phyloP scores from a whole-genome alignment of 2,113 vertebrate species.

The Caranx melampygus region DNA sequence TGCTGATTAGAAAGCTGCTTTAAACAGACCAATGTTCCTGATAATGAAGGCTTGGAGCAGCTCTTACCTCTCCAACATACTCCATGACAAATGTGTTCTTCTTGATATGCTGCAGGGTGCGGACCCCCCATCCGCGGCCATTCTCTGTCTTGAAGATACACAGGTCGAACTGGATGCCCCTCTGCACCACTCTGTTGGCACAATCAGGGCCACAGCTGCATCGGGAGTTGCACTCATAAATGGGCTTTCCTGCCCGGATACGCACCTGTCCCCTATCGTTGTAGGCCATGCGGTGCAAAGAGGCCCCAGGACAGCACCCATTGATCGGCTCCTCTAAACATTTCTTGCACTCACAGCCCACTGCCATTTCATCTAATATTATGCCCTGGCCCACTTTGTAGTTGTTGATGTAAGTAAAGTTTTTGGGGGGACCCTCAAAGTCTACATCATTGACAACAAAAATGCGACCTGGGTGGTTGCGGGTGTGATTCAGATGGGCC shows the following conservation, averaged over 20 bases:
- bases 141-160: slow-evolving; percentile 93
- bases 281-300: slow-evolving; percentile 89
- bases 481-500: slow-evolving; percentile 85
- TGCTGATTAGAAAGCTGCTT: neutral
- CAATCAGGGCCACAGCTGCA: slow-evolving; percentile 89
- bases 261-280: slow-evolving; percentile 88
- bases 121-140: slow-evolving; percentile 93
- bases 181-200: slow-evolving; percentile 92
- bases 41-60: neutral
- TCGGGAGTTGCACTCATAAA: slow-evolving; percentile 92
- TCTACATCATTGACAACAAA: slow-evolving; percentile 90
- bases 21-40: too few species aligned
- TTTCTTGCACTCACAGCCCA: slow-evolving; percentile 89
- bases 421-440: slow-evolving; percentile 88
- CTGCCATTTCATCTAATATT: slow-evolving; percentile 82
- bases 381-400: slow-evolving; percentile 89
- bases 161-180: slow-evolving; percentile 90
- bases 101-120: slow-evolving; percentile 89
- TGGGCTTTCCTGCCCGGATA: slow-evolving; percentile 87
- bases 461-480: slow-evolving; percentile 88
- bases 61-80: slow-evolving; percentile 93
- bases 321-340: slow-evolving; percentile 83
- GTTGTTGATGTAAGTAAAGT: slow-evolving; percentile 92
- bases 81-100: slow-evolving; percentile 96
- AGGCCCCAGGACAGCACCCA: slow-evolving; percentile 90